Percentiles rank a stretch among this genome's conserved stretches.
Conservation (phyloP, 2,888 invertebrate genomes). For the Patella ulyssiponensis region DNA sequence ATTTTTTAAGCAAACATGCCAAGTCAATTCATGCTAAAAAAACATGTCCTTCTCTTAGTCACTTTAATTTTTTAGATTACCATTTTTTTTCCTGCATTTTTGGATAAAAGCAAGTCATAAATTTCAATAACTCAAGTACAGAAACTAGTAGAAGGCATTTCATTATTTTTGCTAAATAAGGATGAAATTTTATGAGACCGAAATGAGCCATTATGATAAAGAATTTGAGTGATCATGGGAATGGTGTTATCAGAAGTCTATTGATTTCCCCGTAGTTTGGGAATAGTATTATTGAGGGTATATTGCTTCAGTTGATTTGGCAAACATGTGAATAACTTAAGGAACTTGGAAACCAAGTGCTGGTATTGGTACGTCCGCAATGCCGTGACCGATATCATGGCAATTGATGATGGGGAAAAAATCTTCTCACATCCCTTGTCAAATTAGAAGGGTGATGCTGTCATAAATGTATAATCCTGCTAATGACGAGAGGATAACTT, state of each 20-base stretch:
- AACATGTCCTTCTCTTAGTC: too few relatives aligned
- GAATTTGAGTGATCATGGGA: constrained; percentile 9
- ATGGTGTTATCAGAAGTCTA: not conserved
- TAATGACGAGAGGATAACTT: constrained; percentile 4
- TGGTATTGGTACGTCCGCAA: too few relatives aligned
- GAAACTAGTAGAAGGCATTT: constrained; percentile 3
- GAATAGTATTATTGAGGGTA: too few relatives aligned
- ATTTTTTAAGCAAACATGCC: too few relatives aligned
- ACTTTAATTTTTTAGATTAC: too few relatives aligned
- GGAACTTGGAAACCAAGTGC: too few relatives aligned
- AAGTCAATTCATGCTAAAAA: too few relatives aligned
- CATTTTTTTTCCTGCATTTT: too few relatives aligned
- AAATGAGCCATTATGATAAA: constrained; percentile 11
- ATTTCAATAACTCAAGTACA: constrained; percentile 4
- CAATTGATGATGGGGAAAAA: not conserved
- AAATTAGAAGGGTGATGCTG: not conserved
- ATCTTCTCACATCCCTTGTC: not conserved
- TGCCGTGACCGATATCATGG: too few relatives aligned
- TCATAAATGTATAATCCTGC: constrained; percentile 7
- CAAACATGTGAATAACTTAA: too few relatives aligned
- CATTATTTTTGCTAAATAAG: constrained; percentile 10
- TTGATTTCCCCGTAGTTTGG: not conserved
- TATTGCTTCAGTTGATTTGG: too few relatives aligned
- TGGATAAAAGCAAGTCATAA: not conserved
- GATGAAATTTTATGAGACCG: constrained; percentile 7